Evolutionary conservation across 35 echinoderm and acorn worm genomes (phyloP).

Genomic region (Ophiothrix spiculata): DNA sequence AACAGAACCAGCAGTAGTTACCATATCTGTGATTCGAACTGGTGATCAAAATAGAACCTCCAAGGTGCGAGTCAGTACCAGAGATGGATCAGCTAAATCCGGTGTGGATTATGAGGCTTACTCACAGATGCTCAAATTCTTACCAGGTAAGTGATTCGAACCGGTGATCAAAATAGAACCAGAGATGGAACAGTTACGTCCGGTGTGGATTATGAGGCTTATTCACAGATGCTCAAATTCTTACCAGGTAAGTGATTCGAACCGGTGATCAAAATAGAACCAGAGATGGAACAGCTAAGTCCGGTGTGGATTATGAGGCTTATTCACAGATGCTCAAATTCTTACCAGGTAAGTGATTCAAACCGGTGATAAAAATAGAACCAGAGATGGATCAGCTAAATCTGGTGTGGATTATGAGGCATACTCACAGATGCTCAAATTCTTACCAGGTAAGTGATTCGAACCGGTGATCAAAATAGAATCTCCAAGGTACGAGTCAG

Average conservation of each 20-base stretch:
- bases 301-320: conserved; percentile 90
- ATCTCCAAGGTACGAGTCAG: conserved; percentile 81
- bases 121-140: conserved; percentile 73
- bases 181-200: conserved; percentile 93
- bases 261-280: conserved; percentile 95
- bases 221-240: conserved; percentile 80
- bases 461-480: conserved; percentile 91
- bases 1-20: conserved; percentile 49
- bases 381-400: conserved; percentile 92
- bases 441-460: conserved; percentile 84
- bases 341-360: conserved; percentile 76
- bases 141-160: conserved; percentile 81
- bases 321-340: conserved; percentile 81
- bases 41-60: conserved; percentile 94
- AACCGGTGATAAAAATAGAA: conserved; percentile 91
- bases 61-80: conserved; percentile 75
- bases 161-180: conserved; percentile 93
- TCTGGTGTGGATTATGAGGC: conserved; percentile 95
- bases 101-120: conserved; percentile 94
- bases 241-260: conserved; percentile 82
- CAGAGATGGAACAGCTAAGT: conserved; percentile 92
- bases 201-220: conserved; percentile 88
- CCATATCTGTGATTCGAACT: conserved; percentile 72
- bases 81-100: conserved; percentile 95
- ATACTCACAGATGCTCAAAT: conserved; percentile 72